Evolutionary conservation across 2,113 vertebrate genomes (phyloP).

Genomic region (Verasper variegatus): DNA sequence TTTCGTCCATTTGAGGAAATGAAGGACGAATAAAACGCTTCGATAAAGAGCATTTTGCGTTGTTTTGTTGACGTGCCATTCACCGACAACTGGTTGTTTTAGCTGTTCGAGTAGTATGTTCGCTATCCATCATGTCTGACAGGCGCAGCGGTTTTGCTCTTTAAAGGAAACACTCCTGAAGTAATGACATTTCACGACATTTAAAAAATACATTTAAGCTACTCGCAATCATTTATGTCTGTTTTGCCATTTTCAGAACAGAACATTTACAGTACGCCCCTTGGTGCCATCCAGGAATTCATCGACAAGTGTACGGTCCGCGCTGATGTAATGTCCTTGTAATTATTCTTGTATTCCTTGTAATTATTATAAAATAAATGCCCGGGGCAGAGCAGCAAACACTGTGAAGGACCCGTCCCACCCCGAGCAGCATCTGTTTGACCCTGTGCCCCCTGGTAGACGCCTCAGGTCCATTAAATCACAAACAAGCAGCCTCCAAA

Average conservation of each 20-base stretch:
- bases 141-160: constrained; percentile 5
- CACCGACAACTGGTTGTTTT: not conserved
- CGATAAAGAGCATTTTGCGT: not conserved
- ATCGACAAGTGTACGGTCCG: not conserved
- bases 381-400: no score
- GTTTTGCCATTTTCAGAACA: not conserved
- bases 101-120: not conserved
- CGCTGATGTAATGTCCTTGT: not conserved
- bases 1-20: not conserved
- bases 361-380: no score
- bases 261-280: not conserved
- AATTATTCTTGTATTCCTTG: no score
- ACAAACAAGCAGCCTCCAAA: no score
- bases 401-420: no score
- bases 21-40: not conserved
- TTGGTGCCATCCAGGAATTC: not conserved
- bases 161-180: not conserved
- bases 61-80: constrained; percentile 1
- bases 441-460: no score
- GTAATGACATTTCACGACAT: constrained; percentile 39
- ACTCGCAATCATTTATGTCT: not conserved
- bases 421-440: no score
- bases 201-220: constrained; percentile 1
- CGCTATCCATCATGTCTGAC: constrained; percentile 19
- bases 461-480: no score